A percentile compares a stretch with the other conserved stretches of the same genome.
Evolutionary conservation across 2,888 invertebrate genomes (phyloP).

Genomic region (Lasioglossum calceatum): DNA sequence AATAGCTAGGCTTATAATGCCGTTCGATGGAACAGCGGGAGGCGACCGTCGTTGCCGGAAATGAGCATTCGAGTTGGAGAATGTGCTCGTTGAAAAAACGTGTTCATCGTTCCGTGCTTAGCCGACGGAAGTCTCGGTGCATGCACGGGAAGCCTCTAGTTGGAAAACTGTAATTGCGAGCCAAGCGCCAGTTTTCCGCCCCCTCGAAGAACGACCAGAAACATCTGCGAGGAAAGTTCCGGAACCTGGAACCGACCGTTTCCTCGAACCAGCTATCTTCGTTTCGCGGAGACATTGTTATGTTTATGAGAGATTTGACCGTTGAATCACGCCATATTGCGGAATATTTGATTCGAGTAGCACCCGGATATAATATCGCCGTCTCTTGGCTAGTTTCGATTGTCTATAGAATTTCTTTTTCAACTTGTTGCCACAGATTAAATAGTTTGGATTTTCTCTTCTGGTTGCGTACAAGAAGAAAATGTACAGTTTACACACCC

Average conservation of each 20-base stretch:
- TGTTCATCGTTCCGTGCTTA: constrained; percentile 36
- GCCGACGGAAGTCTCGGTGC: constrained; percentile 11
- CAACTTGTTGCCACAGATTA: background rate
- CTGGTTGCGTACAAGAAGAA: background rate
- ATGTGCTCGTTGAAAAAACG: constrained; percentile 34
- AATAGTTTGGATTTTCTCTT: background rate
- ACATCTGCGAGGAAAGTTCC: constrained; percentile 19
- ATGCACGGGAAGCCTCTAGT: constrained; percentile 16
- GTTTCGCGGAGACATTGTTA: background rate
- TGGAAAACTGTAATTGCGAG: constrained; percentile 48
- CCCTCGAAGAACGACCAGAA: constrained; percentile 3
- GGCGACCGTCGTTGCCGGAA: constrained; percentile 36
- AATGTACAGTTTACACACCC: background rate
- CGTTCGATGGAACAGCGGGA: constrained; percentile 1
- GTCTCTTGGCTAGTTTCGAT: background rate
- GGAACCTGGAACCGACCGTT: background rate
- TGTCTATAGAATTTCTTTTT: background rate
- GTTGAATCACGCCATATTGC: background rate
- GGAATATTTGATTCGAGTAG: background rate
- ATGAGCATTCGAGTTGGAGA: constrained; percentile 23
- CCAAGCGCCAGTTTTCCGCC: background rate
- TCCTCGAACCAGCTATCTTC: background rate
- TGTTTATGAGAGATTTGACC: background rate
- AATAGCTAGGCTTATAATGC: constrained; percentile 38
- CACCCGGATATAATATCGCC: background rate